Base-by-base conservation (phyloP, 2,888 invertebrate species). In the Elgonia sp. region DNA sequence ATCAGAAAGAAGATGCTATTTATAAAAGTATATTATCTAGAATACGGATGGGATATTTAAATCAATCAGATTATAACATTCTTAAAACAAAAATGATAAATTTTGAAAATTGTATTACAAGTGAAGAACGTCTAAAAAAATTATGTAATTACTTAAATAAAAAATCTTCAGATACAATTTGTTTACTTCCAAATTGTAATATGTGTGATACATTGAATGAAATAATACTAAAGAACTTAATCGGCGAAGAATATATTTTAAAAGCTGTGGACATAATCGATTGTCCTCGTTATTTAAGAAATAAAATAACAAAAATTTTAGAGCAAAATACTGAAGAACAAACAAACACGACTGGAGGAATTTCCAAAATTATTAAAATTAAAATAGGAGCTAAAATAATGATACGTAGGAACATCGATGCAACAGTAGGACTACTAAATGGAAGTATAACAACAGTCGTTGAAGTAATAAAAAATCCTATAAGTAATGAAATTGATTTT, bases 361-460 rank as follows among this genome's bases (percentile, higher is more conserved):
- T n/a, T 75, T 29, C 50, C 62, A 8, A 76, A 76, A 76, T 9
- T 10, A 21, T 63, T 76, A 14, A 46, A n/a, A n/a, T n/a, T n/a
- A n/a, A n/a, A n/a, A n/a, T n/a, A n/a, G n/a, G n/a, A n/a, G n/a
- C n/a, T n/a, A 72, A 73, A 62, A 53, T 92, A 10, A 92, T 92
- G 91, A 77, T 92, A 9, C 72, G 89, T 62, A 87, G 90, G 69
- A 92, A 92, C 84, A 91, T 92, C 82, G 91, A 92, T 53, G n/a
- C 14, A 42, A 21, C 18, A 39, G 7, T 53, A 50, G 76, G 76
- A 37, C 40, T 77, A 14, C 14, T 77, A 20, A 77, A 65, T 65
- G 77, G 77, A 29, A 77, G 50, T 18, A 77, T 77, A 6, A 65
- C 7, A 57, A 57, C 55, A 18, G 12, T 57, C 5, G 7, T 37